A percentile compares a stretch with the other conserved stretches of the same genome.
phyloP scores from a whole-genome alignment of 2,888 invertebrate species.

The Drosophila eohydei region DNA sequence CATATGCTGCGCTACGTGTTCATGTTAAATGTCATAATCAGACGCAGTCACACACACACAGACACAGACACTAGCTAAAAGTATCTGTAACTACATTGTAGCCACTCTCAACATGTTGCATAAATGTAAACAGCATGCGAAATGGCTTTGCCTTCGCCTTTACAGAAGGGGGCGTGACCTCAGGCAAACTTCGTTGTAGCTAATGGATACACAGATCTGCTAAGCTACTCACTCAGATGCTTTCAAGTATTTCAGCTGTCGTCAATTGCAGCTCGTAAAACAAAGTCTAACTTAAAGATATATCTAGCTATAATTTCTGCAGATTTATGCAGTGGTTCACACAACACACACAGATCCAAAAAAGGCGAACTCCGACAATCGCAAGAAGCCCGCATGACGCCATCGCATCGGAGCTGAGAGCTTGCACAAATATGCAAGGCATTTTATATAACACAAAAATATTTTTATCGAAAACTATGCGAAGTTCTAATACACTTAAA shows the following conservation, averaged over 20 bases:
- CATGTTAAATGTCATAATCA: conserved; percentile 80
- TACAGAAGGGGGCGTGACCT: conserved; percentile 54
- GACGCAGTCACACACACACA: conserved; percentile 43
- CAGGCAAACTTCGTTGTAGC: conserved; percentile 30
- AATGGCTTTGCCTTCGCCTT: conserved; percentile 39
- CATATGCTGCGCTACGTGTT: conserved; percentile 74
- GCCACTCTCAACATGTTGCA: conserved; percentile 58
- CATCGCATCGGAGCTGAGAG: conserved; percentile 36
- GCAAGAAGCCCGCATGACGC: conserved; percentile 70
- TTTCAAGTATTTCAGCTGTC: conserved; percentile 26
- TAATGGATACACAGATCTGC: conserved; percentile 47
- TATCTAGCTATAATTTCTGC: conserved; percentile 50
- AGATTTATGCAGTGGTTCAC: conserved; percentile 57
- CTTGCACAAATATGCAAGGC: conserved; percentile 65
- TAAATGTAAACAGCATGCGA: conserved; percentile 71
- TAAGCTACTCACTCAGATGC: conserved; percentile 4
- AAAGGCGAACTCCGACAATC: conserved; percentile 44
- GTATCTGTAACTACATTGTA: conserved; percentile 62
- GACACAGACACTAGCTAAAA: conserved; percentile 29
- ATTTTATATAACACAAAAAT: conserved; percentile 3
- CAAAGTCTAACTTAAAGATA: not conserved
- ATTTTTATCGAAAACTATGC: not conserved
- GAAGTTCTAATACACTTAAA: not conserved
- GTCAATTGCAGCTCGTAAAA: conserved; percentile 43
- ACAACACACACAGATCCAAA: conserved; percentile 35